These are phyloP conservation scores for Nycticebus coucang DNA, from an alignment of 2,113 vertebrate genomes.

Conservation along the genomic window DNA sequence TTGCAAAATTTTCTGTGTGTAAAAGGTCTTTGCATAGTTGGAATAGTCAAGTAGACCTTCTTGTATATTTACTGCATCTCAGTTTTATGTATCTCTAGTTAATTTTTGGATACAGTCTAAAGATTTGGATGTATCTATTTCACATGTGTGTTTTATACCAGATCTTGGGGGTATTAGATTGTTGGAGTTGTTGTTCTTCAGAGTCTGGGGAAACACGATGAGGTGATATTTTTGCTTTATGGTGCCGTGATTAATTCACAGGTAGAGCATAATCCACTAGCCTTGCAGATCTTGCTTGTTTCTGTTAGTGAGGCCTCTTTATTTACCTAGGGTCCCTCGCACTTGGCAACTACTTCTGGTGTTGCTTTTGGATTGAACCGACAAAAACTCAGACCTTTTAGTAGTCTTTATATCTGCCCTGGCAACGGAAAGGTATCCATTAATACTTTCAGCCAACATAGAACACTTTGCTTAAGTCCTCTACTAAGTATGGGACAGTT, in stretches of 20 bases:
- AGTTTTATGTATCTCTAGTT: background rate
- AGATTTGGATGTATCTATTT: background rate
- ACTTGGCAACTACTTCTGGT: background rate
- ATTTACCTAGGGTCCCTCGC: background rate
- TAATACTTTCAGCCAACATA: background rate
- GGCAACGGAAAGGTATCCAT: background rate
- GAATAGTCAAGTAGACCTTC: background rate
- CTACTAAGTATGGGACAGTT: background rate
- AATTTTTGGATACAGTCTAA: background rate
- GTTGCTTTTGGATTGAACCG: constrained; percentile 18
- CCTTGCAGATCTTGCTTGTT: background rate
- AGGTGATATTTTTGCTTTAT: background rate
- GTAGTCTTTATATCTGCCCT: background rate
- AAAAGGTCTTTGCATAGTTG: background rate
- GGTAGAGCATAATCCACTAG: background rate
- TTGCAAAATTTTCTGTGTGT: background rate
- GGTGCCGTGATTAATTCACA: background rate
- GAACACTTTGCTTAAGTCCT: background rate
- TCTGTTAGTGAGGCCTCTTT: background rate
- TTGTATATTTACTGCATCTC: background rate
- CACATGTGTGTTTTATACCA: background rate
- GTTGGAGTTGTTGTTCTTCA: too few species aligned
- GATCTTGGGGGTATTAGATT: background rate
- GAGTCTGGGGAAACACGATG: background rate
- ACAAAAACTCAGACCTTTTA: background rate